Base-by-base conservation (phyloP, 1,140 invertebrate genomes). In the Uloborus diversus region DNA sequence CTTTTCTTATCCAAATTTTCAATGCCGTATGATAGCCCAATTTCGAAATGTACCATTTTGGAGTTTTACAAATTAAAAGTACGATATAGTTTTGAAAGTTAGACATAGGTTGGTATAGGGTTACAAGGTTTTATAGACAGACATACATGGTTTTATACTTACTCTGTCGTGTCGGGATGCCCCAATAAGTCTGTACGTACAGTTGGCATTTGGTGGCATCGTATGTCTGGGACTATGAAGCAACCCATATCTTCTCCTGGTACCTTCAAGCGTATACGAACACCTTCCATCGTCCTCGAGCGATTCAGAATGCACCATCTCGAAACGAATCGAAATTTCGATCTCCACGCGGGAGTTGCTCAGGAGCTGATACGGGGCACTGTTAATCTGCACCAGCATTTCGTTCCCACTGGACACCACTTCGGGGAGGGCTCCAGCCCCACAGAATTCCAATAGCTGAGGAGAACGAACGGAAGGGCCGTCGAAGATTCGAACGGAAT, bases 381-480 rank as follows among this genome's bases (percentile, higher is more conserved):
- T 94, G 73, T 93, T 93, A 85, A 96, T 95, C 86, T 95, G 93
- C 25, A 96, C 93, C 57, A 96, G 88, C 79, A 96, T 88, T 85
- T 96, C 93, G 51, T 93, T 92, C 0, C 93, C 93, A 84, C 93
- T 94, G 71, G 94, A 94, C 4, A 83, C 69, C 3, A 95, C 93
- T 85, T 93, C 92, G 0, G 94, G 94, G 32, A 96, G 91, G 1
- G 90, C 90, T 33, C 94, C 94, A 33, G 92, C 92, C 0, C 94
- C 94, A 84, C 95, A 97, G 86, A 96, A 95, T 87, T 94, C 94
- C 73, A 96, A 87, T 80, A 96, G 92, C 76, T 95, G 91, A 4
- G 94, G 93, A 86, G 95, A 94, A 82, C 94, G 89, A 4, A 93
- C 95, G 68, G 93, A 95, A 84, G 94, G 94, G 35, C 95, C 94